Base-by-base conservation (phyloP, 2,888 invertebrate species). In the Syrista parreyssii region DNA sequence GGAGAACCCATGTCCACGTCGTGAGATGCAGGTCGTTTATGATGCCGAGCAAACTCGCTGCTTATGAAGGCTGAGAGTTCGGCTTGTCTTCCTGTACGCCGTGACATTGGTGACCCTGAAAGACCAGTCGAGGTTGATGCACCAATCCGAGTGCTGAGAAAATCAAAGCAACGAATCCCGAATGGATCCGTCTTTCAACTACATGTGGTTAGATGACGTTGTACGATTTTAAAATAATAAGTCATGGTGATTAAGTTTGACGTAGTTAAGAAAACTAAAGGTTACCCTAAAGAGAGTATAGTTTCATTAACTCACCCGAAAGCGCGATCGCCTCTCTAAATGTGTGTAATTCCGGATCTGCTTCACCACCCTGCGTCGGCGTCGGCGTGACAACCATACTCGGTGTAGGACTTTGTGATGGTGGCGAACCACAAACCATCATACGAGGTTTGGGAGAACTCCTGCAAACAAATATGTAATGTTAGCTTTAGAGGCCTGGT, bases 1-100 rank as follows among this genome's bases (percentile, higher is more conserved):
- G 95, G 96, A 85, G 95, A 95, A 89, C 95, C 96, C 95, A 96
- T 96, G 89, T 94, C 94, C 84, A 95, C 95, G 91, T 96, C 95
- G 80, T 95, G 94, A 86, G 94, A 94, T 78, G 95, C 94, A 71
- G 95, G 94, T 84, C 95, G 92, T 92, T 95, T 95, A 90, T 94
- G 94, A 89, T 96, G 95, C 79, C 96, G 94, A 80, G 95, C 95
- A 89, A 95, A 95, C 92, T 96, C 96, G 86, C 94, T 94, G 83
- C 94, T 93, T 88, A 95, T 95, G 91, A 96, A 96, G 86, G 95
- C 94, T 91, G 95, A 95, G 83, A 96, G 92, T 88, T 96, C 95
- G 74, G 93, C 86, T 86, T 91, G 91, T 80, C 91, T 86, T 81
- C 91, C 91, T 83, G 92, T 91, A 85, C 93, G 92, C 83, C 94